phyloP scores from a whole-genome alignment of 2,797 vertebrate genomes.

The Heliangelus exortis region DNA sequence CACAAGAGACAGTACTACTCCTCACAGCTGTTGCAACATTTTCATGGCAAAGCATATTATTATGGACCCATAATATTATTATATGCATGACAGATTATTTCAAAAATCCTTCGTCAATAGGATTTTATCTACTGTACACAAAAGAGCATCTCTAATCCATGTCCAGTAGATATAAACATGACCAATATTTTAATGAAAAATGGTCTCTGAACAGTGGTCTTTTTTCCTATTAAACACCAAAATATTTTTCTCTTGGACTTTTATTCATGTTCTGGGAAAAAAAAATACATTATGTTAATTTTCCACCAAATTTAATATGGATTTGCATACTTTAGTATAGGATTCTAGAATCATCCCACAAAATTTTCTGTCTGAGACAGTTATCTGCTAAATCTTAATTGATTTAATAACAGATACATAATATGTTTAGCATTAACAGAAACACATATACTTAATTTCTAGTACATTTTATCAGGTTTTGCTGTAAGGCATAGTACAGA shows the following conservation, averaged over 20 bases:
- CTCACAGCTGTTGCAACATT: constrained; percentile 23
- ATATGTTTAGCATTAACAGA: neutral
- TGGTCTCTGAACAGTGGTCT: neutral
- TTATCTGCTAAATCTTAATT: neutral
- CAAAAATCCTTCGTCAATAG: neutral
- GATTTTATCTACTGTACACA: neutral
- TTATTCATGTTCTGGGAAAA: neutral
- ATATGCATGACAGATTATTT: neutral
- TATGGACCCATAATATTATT: neutral
- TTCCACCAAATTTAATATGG: neutral
- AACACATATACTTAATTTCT: neutral
- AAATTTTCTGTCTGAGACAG: neutral
- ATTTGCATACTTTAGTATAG: neutral
- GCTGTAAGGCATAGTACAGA: neutral
- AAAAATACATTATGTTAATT: neutral
- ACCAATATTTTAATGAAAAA: neutral
- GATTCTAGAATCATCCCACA: neutral
- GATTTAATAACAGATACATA: neutral
- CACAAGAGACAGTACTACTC: neutral
- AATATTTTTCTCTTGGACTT: neutral
- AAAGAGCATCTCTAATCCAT: neutral
- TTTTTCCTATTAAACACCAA: neutral
- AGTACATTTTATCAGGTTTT: neutral
- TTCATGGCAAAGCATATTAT: neutral
- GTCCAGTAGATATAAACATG: neutral